Conservation (phyloP, 2,113 vertebrate genomes). For the Halichoeres trimaculatus region DNA sequence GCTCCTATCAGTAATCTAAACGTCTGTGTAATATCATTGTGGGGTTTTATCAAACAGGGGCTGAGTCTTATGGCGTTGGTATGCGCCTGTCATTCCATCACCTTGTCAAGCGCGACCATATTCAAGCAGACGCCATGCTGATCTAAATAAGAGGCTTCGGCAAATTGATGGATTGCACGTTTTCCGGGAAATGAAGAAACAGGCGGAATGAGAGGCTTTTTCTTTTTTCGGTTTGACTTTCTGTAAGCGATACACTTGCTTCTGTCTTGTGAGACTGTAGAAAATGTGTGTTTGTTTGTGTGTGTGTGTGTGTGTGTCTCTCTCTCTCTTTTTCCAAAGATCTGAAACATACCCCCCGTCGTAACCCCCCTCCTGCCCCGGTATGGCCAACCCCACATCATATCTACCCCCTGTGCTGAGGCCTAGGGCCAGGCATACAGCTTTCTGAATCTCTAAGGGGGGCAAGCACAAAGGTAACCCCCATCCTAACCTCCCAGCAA, state of each 20-base stretch:
- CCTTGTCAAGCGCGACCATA: slow-evolving; percentile 76
- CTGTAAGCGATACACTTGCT: slow-evolving; percentile 55
- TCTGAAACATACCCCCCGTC: slow-evolving; percentile 44
- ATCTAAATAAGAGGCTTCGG: slow-evolving; percentile 76
- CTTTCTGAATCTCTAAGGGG: slow-evolving; percentile 76
- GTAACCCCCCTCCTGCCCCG: slow-evolving; percentile 34
- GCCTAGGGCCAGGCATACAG: slow-evolving; percentile 77
- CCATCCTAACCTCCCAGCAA: slow-evolving; percentile 66
- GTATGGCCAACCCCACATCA: slow-evolving; percentile 69
- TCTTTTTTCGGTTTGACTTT: slow-evolving; percentile 43
- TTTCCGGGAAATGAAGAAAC: slow-evolving; percentile 69
- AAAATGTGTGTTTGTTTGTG: slow-evolving; percentile 3
- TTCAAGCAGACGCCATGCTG: slow-evolving; percentile 76
- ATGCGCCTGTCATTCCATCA: slow-evolving; percentile 79
- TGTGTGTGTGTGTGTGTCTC: slow-evolving; percentile 29
- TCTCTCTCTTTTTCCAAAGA: slow-evolving; percentile 46
- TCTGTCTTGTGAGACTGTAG: slow-evolving; percentile 33
- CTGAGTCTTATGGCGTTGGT: slow-evolving; percentile 65
- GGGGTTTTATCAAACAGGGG: slow-evolving; percentile 71
- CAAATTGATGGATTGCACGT: slow-evolving; percentile 76
- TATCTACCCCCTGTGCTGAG: slow-evolving; percentile 76
- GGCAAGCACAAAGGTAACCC: slow-evolving; percentile 77
- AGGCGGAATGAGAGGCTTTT: slow-evolving; percentile 28
- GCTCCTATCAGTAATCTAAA: slow-evolving; percentile 77
- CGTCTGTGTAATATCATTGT: slow-evolving; percentile 77